Evolutionary conservation across 2,113 vertebrate species (phyloP), one percentile per base, ranked within the genome.

Genomic region (Poeciliopsis prolifica): DNA sequence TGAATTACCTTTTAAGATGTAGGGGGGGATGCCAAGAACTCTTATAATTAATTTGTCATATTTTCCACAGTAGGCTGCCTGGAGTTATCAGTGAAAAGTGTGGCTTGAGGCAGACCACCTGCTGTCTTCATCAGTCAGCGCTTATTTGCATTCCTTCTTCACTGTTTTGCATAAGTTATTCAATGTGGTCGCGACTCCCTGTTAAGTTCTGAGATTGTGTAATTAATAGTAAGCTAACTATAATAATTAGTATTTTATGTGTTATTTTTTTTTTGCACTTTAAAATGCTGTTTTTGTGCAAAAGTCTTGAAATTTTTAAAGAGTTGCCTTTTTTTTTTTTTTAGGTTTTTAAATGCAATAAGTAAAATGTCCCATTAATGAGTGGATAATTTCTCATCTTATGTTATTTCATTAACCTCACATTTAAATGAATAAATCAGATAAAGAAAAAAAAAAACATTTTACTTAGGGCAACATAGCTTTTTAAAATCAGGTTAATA

Each of bases 61-160:
- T 81, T 61, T 64, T 48, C 24, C 64, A 26, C 54, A 61, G 60
- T 15, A 71, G 62, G 17, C 3, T 61, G 13, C 75, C 28, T 75
- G 63, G 40, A 76, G 33, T 40, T 15, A 63, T 29, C 15, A 11
- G 77, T 65, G 13, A 72, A 77, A 37, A 58, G 67, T 58, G 40
- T 54, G 51, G 72, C 65, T 86, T 58, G 58, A 79, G 64, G 54
- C 33, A 7, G 51, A 37, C 24, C 9, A 51, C 60, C 42, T 0
- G 13, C 35, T 68, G 61, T 72, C 77, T 77, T 75, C 81, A 51
- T 72, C 77, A 67, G 24, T 51, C 64, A 3, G 74, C 68, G 68
- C 35, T 35, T 69, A 78, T 90, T 88, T 87, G 81, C 83, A 82
- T 90, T 28, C 14, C 24, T 10, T 33, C 70, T 68, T 73, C 28